These are phyloP conservation scores for Antheraea assamensis DNA, from an alignment of 2,888 invertebrate genomes.

Conservation along the genomic window DNA sequence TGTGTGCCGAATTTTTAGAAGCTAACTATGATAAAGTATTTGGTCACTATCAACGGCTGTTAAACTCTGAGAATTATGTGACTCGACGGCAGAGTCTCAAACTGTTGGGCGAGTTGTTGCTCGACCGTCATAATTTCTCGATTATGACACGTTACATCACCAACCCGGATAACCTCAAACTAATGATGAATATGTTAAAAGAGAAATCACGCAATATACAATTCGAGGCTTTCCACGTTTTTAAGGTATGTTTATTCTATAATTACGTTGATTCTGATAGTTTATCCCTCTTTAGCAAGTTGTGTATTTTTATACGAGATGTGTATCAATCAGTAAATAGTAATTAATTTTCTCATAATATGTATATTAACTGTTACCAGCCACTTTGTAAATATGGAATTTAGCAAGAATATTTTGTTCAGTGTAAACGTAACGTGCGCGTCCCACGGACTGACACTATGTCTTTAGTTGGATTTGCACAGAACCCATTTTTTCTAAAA, in stretches of 20 bases:
- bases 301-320: no score
- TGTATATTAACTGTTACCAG: no score
- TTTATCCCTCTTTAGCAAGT: background rate
- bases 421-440: no score
- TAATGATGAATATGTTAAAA: conserved; percentile 99
- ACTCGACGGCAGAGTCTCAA: conserved; percentile 99
- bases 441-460: no score
- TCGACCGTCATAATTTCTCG: conserved; percentile 99
- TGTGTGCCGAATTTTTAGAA: conserved; percentile 99
- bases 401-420: no score
- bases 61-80: conserved; percentile 99
- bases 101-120: conserved; percentile 96
- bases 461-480: no score
- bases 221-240: conserved; percentile 99
- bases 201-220: conserved; percentile 99
- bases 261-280: background rate
- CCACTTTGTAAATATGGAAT: no score
- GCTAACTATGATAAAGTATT: conserved; percentile 99
- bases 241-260: conserved; percentile 87
- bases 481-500: no score
- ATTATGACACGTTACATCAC: conserved; percentile 99
- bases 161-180: conserved; percentile 99
- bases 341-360: no score
- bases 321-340: no score
- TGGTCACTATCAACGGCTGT: conserved; percentile 96